Evolutionary conservation across 2,113 vertebrate genomes (phyloP), one percentile per base, ranked within the genome.

Genomic region (Aegotheles bennettii): DNA sequence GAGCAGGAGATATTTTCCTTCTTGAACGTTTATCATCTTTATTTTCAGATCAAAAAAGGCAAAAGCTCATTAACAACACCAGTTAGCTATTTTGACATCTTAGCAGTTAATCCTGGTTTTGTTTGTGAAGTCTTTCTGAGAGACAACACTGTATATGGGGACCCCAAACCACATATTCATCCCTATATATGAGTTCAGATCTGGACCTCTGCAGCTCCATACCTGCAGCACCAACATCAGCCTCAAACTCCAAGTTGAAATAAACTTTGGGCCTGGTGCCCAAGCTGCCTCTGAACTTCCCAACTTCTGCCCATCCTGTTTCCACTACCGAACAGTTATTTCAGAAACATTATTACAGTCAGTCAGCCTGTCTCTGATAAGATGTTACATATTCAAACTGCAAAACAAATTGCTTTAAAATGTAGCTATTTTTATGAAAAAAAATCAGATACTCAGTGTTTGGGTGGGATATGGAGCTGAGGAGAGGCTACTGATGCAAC

Each of bases 1-100:
- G 35, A 90, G 51, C 79, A 38, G 33, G 16, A 90, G 60, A 94
- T 93, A 74, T 68, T 78, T 89, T 45, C 76, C 54, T 82, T 88
- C 47, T 35, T 78, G 48, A 45, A 67, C 42, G 68, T 95, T 63
- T 73, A 47, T 28, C 73, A 28, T 90, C 40, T 90, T 87, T 78
- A 85, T 87, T 93, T 96, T 89, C 54, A 85, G 59, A 74, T 84
- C 13, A 13, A 67, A 88, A 93, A 91, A n/a, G 6, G 12, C 47
- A 84, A 82, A 90, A 70, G 47, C 53, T 94, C 50, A 40, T 90
- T 71, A 94, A 50, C 86, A 69, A 69, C 64, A 60, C 16, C 16
- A 19, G 3, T 64, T 26, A 21, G 9, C 25, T 94, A 5, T 74
- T 71, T 88, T 87, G 53, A 38, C 56, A 47, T 82, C 10, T 69